Evolutionary conservation across 2,888 invertebrate species (phyloP), one percentile per base, ranked within the genome.

Genomic region (Cataglyphis albicans): DNA sequence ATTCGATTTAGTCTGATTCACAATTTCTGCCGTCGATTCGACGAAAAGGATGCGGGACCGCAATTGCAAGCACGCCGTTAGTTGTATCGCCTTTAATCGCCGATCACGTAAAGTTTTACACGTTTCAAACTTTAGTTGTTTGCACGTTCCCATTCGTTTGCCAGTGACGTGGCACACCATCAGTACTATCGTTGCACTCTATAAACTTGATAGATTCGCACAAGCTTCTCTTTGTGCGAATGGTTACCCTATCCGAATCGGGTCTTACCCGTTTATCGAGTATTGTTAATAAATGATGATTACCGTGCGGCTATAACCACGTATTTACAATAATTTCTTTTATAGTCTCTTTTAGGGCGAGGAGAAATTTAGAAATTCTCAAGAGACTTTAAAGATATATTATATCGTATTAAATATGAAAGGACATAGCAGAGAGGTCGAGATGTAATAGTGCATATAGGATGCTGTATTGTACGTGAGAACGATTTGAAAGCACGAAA

Each of bases 51-150:
- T 38, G 55, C n/a, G 7, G 4, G 25, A 29, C 12, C 38, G 63
- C 35, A 78, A 70, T 32, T 59, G 35, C 48, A n/a, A 41, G 12
- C 35, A 29, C 15, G 55, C 48, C 55, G 32, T 41, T 55, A 29
- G 76, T 18, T 21, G 63, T 21, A 48, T 55, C 25, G 52, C 35
- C 55, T 81, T 81, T 74, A 64, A 63, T 63, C n/a, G 9, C 57
- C 52, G 59, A 44, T 83, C 80, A 80, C 65, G 48, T 73, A 67
- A 81, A 81, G 65, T 68, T 81, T 81, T 55, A 81, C 63, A 59
- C 52, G 65, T 55, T 29, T 68, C 9, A 18, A 38, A 65, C 25
- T 65, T 73, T 64, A 44, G 18, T 70, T 59, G 64, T 44, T 64
- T 68, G 18, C 57, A 52, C 63, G 44, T 44, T 38, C 25, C 29